A percentile compares a stretch with the other conserved stretches of the same genome.
Evolutionary conservation across 2,797 vertebrate species (phyloP).

Genomic region (Macroramphosus scolopax): DNA sequence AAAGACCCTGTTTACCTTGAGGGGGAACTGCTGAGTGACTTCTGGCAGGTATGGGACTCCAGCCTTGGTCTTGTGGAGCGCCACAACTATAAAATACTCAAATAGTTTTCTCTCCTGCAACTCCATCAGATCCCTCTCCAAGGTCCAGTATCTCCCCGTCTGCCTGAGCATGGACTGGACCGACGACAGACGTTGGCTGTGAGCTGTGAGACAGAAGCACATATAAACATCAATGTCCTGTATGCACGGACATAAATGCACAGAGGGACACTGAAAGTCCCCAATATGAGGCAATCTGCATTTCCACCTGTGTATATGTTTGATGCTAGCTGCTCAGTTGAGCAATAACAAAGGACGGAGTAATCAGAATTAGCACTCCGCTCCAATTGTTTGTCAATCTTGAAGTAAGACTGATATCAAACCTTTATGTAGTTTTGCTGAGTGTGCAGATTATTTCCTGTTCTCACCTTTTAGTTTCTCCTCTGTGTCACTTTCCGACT

Average conservation of each 20-base stretch:
- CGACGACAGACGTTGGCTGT: slow-evolving; percentile 92
- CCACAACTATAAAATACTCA: slow-evolving; percentile 97
- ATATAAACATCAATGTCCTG: slow-evolving; percentile 1
- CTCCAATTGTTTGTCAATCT: too few species aligned
- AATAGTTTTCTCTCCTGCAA: slow-evolving; percentile 96
- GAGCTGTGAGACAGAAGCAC: slow-evolving; percentile 74
- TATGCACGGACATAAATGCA: background rate
- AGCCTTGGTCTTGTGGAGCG: slow-evolving; percentile 94
- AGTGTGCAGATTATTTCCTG: background rate
- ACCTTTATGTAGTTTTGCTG: background rate
- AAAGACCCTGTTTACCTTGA: slow-evolving; percentile 92
- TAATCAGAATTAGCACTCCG: background rate
- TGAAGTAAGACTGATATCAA: too few species aligned
- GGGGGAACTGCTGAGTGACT: slow-evolving; percentile 96
- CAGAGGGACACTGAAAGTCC: too few species aligned
- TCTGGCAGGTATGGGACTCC: slow-evolving; percentile 94
- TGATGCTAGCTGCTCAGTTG: background rate
- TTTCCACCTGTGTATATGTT: slow-evolving; percentile 6
- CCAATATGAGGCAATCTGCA: background rate
- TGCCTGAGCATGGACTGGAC: slow-evolving; percentile 95
- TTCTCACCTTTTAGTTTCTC: slow-evolving; percentile 91
- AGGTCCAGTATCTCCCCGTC: slow-evolving; percentile 87
- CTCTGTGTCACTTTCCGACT: slow-evolving; percentile 96
- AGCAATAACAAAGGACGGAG: background rate
- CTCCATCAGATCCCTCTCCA: slow-evolving; percentile 93